These are phyloP conservation scores for Mesocentrotus franciscanus DNA, from an alignment of 53 echinoderm and acorn worm species.

Conservation along the genomic window DNA sequence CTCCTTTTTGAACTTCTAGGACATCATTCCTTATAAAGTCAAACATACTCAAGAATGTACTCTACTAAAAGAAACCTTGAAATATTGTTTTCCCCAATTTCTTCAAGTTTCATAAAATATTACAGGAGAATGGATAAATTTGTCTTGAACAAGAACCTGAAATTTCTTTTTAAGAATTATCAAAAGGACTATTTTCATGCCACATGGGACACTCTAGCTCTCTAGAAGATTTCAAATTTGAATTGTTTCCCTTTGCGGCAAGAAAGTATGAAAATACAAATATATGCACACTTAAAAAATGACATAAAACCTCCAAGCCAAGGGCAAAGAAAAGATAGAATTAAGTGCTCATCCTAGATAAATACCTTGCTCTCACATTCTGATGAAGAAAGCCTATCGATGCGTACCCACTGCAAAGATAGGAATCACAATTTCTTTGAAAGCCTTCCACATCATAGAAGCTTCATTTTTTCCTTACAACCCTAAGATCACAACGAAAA, in stretches of 20 bases:
- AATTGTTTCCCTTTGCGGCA: slow-evolving; percentile 3
- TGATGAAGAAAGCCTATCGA: neutral
- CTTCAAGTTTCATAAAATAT: neutral
- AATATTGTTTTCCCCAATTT: slow-evolving; percentile 6
- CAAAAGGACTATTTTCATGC: slow-evolving; percentile 10
- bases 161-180: slow-evolving; percentile 7
- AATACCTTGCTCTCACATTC: slow-evolving; percentile 61
- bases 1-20: neutral
- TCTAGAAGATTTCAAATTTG: slow-evolving; percentile 24
- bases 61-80: neutral
- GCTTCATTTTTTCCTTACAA: neutral
- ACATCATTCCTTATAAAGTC: neutral
- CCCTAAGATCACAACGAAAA: neutral
- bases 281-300: slow-evolving; percentile 37
- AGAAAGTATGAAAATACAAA: slow-evolving; percentile 13
- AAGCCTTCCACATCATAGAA: neutral
- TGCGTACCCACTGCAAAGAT: neutral
- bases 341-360: slow-evolving; percentile 66
- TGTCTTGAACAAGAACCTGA: neutral
- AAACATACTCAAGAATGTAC: neutral
- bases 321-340: slow-evolving; percentile 56
- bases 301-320: slow-evolving; percentile 28
- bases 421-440: neutral
- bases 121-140: slow-evolving; percentile 29
- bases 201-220: slow-evolving; percentile 27